These are phyloP conservation scores for Corythornis vintsioides DNA, from an alignment of 2,113 vertebrate genomes.

Conservation along the genomic window DNA sequence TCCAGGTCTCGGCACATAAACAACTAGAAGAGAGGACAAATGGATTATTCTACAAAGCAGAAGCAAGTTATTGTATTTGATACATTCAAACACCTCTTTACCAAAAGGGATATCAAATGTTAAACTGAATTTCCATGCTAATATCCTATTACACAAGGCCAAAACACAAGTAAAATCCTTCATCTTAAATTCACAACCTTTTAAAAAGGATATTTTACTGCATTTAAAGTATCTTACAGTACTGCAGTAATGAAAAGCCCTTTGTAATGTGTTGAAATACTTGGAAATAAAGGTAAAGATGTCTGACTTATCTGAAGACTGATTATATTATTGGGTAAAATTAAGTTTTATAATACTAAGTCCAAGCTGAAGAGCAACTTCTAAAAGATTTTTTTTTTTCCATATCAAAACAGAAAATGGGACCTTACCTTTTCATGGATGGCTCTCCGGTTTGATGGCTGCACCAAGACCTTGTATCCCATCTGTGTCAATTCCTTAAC, in stretches of 20 bases:
- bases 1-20: neutral
- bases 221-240: neutral
- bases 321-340: neutral
- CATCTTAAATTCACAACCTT: neutral
- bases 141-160: neutral
- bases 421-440: constrained; percentile 90
- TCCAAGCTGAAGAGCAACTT: neutral
- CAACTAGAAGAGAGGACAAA: neutral
- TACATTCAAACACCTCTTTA: neutral
- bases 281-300: neutral
- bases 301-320: neutral
- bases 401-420: neutral
- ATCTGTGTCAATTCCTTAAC: constrained; percentile 88
- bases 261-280: neutral
- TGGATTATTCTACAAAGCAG: neutral
- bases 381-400: neutral
- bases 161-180: neutral
- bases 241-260: neutral
- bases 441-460: constrained; percentile 92
- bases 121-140: neutral
- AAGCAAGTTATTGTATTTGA: neutral
- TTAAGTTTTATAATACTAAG: neutral
- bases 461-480: constrained; percentile 93
- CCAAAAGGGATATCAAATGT: neutral
- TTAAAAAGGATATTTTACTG: neutral